These are phyloP conservation scores for Eremobia ochroleuca DNA, from an alignment of 2,888 invertebrate genomes.

Conservation along the genomic window DNA sequence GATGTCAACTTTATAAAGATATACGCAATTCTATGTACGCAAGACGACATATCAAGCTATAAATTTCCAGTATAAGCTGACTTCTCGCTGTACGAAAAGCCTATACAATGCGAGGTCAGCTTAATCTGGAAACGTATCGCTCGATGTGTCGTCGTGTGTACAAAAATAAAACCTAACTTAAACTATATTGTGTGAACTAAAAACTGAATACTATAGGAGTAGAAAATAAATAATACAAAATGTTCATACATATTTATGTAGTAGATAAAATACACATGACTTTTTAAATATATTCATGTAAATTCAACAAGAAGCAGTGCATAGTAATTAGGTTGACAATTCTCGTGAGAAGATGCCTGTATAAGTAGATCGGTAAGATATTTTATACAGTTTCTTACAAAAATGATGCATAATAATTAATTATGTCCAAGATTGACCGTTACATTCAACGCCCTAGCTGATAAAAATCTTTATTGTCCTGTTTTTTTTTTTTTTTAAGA, in stretches of 20 bases:
- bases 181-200: background rate
- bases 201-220: background rate
- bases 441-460: conserved; percentile 45
- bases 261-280: conserved; percentile 24
- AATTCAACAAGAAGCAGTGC: conserved; percentile 59
- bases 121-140: background rate
- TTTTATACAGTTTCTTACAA: conserved; percentile 47
- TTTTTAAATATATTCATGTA: conserved; percentile 55
- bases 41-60: background rate
- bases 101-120: background rate
- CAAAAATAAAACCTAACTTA: background rate
- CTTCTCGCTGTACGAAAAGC: background rate
- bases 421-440: conserved; percentile 51
- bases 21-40: background rate
- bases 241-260: conserved; percentile 46
- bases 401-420: conserved; percentile 36
- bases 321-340: conserved; percentile 62
- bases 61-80: background rate
- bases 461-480: background rate
- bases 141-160: background rate
- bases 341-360: conserved; percentile 63
- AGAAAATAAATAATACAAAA: conserved; percentile 12
- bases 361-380: conserved; percentile 25
- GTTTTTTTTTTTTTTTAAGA: background rate
- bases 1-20: background rate